A percentile compares a stretch with the other conserved stretches of the same genome.
Evolutionary conservation across 2,113 vertebrate species (phyloP).

Genomic region (Protobothrops mucrosquamatus): DNA sequence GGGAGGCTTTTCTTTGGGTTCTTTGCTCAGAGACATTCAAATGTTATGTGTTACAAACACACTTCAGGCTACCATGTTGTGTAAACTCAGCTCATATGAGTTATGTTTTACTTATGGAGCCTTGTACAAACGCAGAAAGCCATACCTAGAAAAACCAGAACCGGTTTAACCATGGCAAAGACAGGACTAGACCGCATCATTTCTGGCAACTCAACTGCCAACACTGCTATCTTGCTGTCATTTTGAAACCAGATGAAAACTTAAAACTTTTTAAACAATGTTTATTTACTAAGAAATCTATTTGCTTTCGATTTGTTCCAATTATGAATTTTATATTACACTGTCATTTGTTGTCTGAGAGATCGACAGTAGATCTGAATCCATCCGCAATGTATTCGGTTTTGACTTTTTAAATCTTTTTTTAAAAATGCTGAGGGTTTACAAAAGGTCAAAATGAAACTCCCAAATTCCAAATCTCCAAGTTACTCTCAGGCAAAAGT

Average conservation of each 20-base stretch:
- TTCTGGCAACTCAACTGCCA: neutral
- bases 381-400: neutral
- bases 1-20: neutral
- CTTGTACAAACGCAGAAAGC: neutral
- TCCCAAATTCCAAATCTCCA: neutral
- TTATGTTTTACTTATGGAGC: neutral
- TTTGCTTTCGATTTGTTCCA: neutral
- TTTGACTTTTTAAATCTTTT: neutral
- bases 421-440: neutral
- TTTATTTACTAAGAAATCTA: neutral
- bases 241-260: neutral
- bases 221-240: neutral
- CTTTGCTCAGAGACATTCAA: neutral
- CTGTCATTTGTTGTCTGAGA: neutral
- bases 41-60: neutral
- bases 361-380: neutral
- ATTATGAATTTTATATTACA: neutral
- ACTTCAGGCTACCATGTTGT: neutral
- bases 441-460: neutral
- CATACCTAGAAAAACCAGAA: neutral
- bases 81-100: neutral
- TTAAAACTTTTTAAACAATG: neutral
- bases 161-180: neutral
- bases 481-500: neutral
- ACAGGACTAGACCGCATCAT: neutral